A percentile compares a stretch with the other conserved stretches of the same genome.
These are phyloP conservation scores for Pammene aurita DNA, from an alignment of 2,888 invertebrate species.

Conservation along the genomic window DNA sequence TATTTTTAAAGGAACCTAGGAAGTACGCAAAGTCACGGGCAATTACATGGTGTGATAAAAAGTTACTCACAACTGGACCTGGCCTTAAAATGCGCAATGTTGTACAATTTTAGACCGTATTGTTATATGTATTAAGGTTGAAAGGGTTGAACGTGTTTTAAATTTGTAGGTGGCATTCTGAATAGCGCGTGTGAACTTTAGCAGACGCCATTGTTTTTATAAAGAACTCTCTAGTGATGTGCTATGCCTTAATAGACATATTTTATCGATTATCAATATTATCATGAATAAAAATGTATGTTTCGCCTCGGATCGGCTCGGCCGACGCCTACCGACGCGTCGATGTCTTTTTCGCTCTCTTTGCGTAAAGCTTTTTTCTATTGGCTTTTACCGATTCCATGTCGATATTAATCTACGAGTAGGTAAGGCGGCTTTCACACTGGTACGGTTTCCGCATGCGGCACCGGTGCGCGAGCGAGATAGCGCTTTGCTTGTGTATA, in stretches of 20 bases:
- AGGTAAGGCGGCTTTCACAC: too few species aligned
- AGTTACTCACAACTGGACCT: constrained; percentile 22
- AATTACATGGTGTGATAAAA: constrained; percentile 27
- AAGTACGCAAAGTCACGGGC: constrained; percentile 21
- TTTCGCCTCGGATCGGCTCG: too few species aligned
- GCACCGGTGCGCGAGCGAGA: too few species aligned
- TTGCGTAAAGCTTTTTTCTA: too few species aligned
- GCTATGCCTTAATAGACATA: background rate
- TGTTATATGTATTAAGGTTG: background rate
- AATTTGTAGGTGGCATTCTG: constrained; percentile 52
- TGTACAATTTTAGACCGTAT: constrained; percentile 8
- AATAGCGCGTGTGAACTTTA: constrained; percentile 52
- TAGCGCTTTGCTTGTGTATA: too few species aligned
- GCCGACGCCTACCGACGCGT: too few species aligned
- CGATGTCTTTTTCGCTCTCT: too few species aligned
- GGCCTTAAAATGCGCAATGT: background rate
- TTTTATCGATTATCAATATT: background rate
- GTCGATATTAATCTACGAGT: too few species aligned
- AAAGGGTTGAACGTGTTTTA: constrained; percentile 40
- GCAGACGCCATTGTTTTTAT: constrained; percentile 45
- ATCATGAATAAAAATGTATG: too few species aligned
- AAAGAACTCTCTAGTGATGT: constrained; percentile 46
- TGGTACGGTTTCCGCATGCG: too few species aligned
- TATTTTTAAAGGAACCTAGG: background rate
- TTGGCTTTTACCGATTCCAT: too few species aligned